Evolutionary conservation across 2,888 invertebrate species (phyloP).

Genomic region (Nebria salina): DNA sequence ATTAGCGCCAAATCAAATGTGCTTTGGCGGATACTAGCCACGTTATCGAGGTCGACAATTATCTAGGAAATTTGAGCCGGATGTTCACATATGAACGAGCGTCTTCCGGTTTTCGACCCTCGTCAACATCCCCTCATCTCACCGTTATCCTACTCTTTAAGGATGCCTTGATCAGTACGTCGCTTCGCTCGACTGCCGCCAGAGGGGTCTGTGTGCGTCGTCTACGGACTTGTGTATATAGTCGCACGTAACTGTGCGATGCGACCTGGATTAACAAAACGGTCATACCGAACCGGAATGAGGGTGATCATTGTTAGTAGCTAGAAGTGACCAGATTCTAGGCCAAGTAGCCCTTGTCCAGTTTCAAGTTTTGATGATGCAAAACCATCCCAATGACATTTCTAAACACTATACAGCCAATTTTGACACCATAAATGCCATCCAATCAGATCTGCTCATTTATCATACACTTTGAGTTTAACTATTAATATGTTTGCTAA

Average conservation of each 20-base stretch:
- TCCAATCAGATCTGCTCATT: too few species aligned
- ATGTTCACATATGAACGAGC: conserved; percentile 45
- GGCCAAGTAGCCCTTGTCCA: not conserved
- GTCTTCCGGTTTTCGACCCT: conserved; percentile 41
- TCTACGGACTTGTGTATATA: too few species aligned
- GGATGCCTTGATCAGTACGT: not conserved
- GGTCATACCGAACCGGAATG: not conserved
- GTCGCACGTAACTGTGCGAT: not conserved
- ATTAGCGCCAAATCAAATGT: not conserved
- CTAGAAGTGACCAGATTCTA: not conserved
- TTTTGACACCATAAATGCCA: too few species aligned
- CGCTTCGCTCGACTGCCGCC: not conserved
- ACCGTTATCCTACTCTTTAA: not conserved
- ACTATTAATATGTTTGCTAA: too few species aligned
- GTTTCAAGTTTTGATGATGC: not conserved
- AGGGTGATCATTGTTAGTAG: not conserved
- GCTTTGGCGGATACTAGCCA: not conserved
- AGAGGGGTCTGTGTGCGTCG: not conserved
- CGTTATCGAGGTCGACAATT: conserved; percentile 31
- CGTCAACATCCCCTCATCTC: conserved; percentile 26
- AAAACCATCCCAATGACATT: not conserved
- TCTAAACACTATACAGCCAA: not conserved
- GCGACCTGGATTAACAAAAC: not conserved
- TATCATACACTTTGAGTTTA: too few species aligned
- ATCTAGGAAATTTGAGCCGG: conserved; percentile 47